These are phyloP conservation scores for Laothoe populi DNA, from an alignment of 2,888 invertebrate genomes.

Conservation along the genomic window DNA sequence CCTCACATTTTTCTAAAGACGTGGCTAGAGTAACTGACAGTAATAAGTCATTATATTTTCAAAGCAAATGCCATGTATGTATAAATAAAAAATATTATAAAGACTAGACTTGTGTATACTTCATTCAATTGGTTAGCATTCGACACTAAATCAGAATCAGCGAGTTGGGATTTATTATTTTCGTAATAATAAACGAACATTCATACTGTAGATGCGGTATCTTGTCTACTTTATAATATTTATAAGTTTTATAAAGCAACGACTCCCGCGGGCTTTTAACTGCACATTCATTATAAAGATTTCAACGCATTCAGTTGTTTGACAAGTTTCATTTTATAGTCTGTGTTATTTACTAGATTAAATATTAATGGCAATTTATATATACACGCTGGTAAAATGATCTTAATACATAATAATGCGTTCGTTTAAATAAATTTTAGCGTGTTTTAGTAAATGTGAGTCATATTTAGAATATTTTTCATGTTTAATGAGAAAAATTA, in stretches of 20 bases:
- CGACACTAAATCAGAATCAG: conserved; percentile 23
- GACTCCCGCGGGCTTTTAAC: conserved; percentile 2
- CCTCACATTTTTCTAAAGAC: too few species aligned
- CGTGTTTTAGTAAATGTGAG: neutral
- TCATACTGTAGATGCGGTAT: conserved; percentile 23
- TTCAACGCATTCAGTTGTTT: conserved; percentile 31
- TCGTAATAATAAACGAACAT: conserved; percentile 20
- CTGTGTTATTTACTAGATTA: conserved; percentile 12
- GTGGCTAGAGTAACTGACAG: too few species aligned
- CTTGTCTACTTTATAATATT: conserved; percentile 27
- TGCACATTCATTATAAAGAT: conserved; percentile 30
- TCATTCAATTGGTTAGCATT: conserved; percentile 4
- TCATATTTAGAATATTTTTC: neutral
- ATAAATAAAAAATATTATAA: neutral
- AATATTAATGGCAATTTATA: conserved; percentile 17
- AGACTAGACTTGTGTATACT: neutral
- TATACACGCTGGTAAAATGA: conserved; percentile 14
- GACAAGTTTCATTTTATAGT: conserved; percentile 22
- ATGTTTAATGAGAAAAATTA: too few species aligned
- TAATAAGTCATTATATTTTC: neutral
- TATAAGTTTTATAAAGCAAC: conserved; percentile 23
- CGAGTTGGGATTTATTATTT: conserved; percentile 13
- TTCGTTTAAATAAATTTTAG: conserved; percentile 12
- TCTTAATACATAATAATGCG: conserved; percentile 18
- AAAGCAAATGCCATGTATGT: neutral